A percentile compares a stretch with the other conserved stretches of the same genome.
phyloP scores from a whole-genome alignment of 2,113 vertebrate species.

The Speoplatyrhinus poulsoni region DNA sequence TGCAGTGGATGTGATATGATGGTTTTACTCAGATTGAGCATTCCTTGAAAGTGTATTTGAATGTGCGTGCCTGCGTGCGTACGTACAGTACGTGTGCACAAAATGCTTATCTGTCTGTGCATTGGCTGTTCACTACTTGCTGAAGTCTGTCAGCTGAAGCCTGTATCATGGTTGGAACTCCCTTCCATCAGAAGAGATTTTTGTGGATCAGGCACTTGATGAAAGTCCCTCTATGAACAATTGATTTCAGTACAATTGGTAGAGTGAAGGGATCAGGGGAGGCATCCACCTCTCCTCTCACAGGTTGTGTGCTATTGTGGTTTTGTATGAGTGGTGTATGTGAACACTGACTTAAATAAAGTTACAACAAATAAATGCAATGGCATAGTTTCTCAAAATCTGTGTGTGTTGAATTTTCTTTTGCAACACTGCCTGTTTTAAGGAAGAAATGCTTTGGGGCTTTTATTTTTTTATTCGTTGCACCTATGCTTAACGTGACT shows the following conservation, averaged over 20 bases:
- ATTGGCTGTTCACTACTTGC: not conserved
- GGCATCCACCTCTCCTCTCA: conserved; percentile 28
- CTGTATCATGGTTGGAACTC: conserved; percentile 31
- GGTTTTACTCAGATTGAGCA: conserved; percentile 20
- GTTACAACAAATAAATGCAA: not conserved
- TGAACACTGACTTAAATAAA: not conserved
- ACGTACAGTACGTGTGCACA: not conserved
- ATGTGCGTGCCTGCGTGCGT: not conserved
- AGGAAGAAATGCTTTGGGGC: not conserved
- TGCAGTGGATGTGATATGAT: conserved; percentile 8
- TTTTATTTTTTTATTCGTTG: not conserved
- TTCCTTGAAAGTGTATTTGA: not conserved
- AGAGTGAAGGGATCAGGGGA: conserved; percentile 47
- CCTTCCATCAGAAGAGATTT: conserved; percentile 65
- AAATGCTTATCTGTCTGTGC: conserved; percentile 7
- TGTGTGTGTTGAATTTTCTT: not conserved
- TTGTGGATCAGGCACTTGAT: conserved; percentile 46
- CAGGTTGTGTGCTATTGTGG: conserved; percentile 12
- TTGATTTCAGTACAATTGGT: conserved; percentile 63
- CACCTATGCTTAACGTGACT: conserved; percentile 46
- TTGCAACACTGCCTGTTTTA: not conserved
- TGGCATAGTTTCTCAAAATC: not conserved
- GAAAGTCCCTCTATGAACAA: conserved; percentile 53
- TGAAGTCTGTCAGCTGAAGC: conserved; percentile 45
- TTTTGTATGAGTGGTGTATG: not conserved